Evolutionary conservation across 92 coral and sea anemone genomes (phyloP), one percentile per base, ranked within the genome.

Genomic region (Heteractis magnifica): DNA sequence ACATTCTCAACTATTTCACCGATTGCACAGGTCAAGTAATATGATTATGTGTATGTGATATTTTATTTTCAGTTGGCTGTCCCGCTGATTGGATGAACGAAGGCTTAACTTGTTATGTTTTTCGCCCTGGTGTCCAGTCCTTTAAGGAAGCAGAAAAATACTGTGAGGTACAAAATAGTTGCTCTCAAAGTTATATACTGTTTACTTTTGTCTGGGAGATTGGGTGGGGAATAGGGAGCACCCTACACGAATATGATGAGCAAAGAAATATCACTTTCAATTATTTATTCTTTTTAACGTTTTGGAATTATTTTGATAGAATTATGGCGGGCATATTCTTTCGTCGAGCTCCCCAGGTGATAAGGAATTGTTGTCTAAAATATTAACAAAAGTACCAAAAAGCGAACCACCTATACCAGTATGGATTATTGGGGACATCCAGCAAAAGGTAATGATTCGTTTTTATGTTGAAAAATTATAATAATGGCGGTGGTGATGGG

Each of bases 291-390:
- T 10, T 10, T 21, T 23, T 23, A 3, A 71, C 5, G 10, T 12
- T 82, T 56, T 48, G 26, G 19, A 8, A 56, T 77, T 77, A 41
- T 14, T 6, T 74, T 79, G 51, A 8, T n/a, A 90, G 93, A 83
- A 84, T 87, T 81, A 90, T 21, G 93, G 93, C 44, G 93, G 93
- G 6, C 93, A 87, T 60, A 70, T 90, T 6, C 64, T 81, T 51
- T 84, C 89, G 18, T n/a, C 82, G 16, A n/a, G 21, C 65, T 49
- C 85, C 44, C 84, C 91, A 8, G 82, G 74, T 26, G 93, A 90
- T 41, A 84, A 60, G 77, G 86, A 87, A 55, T 72, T 90, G 52
- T 55, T 90, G 48, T 73, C 70, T 12, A 62, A 53, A n/a, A 80
- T 90, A 48, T 34, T 34, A 18, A 19, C 51, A 20, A 71, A 41